Evolutionary conservation across 2,888 invertebrate species (phyloP), one percentile per base, ranked within the genome.

Genomic region (Melanostoma mellinum): DNA sequence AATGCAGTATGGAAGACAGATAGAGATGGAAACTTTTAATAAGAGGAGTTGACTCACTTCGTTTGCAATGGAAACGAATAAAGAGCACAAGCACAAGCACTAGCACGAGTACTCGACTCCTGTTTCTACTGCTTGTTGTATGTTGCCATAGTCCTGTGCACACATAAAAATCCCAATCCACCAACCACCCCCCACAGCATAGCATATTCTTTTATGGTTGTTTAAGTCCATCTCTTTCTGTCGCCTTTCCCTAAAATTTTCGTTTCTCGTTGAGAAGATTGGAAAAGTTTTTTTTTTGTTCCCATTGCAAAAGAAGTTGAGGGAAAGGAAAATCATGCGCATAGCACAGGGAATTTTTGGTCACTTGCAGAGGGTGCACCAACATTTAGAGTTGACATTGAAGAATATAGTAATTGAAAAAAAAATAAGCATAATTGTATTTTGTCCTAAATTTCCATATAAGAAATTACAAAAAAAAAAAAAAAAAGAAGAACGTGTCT

Each of bases 111-210:
- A 40, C 42, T 50, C 38, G 36, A 50, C 63, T 61, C 32, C 42
- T 30, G 8, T 30, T n/a, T 46, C 44, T 20, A 20, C 44, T 60
- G 33, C 46, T 35, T 33, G 46, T 58, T 84, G 65, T 77, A 84
- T 84, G 84, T 84, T 84, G 79, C 71, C 84, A 84, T 84, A 84
- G 84, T 84, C 84, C 84, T 84, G 67, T 78, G 74, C 71, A 79
- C 67, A 72, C 33, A 75, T 35, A 69, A 65, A n/a, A 53, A 30
- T 20, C 20, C 20, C 33, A 71, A 68, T 60, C 67, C 71, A 75
- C 72, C 84, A 74, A 40, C 65, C 55, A 20, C 44, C 53, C 61
- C 36, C 52, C 50, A 56, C 50, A 38, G 46, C 36, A n/a, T 10
- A 40, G 58, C 36, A 69, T 71, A 69, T 74, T 84, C 78, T 78